Conservation (phyloP, 2,888 invertebrate genomes). For the Ashinkailepas kermadecensis region DNA sequence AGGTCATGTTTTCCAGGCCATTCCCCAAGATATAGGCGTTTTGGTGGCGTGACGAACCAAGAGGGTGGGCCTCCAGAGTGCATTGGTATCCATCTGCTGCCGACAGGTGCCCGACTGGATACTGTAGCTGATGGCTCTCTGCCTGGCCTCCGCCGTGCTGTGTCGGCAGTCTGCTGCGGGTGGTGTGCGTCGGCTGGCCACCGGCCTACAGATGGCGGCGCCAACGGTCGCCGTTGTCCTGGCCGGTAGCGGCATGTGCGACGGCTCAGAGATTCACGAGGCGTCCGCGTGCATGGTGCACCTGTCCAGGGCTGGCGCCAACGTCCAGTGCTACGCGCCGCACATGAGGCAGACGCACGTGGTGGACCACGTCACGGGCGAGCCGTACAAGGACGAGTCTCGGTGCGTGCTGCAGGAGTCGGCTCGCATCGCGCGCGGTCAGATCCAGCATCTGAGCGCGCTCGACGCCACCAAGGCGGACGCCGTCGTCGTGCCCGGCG, state of each 20-base stretch:
- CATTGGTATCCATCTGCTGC: too few species aligned
- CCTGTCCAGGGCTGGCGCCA: constrained; percentile 42
- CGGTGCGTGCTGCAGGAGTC: constrained; percentile 50
- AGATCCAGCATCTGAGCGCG: constrained; percentile 40
- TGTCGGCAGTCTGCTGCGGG: too few species aligned
- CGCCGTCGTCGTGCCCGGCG: constrained; percentile 52
- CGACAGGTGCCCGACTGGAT: too few species aligned
- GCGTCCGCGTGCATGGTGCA: constrained; percentile 45
- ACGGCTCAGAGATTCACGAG: constrained; percentile 51
- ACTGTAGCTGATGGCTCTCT: too few species aligned
- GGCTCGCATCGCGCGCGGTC: constrained; percentile 48
- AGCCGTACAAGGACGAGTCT: constrained; percentile 33
- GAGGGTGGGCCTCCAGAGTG: too few species aligned
- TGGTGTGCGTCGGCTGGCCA: too few species aligned
- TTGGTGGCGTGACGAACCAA: too few species aligned
- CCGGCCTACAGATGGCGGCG: too few species aligned
- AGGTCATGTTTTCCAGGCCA: too few species aligned
- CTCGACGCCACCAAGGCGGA: constrained; percentile 43
- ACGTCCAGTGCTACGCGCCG: constrained; percentile 46
- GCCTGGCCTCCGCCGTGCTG: too few species aligned
- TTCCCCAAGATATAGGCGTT: too few species aligned
- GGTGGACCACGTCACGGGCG: constrained; percentile 43
- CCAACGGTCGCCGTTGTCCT: constrained; percentile 38
- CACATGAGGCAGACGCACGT: constrained; percentile 46
- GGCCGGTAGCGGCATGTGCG: constrained; percentile 50